Conservation (phyloP, 2,888 invertebrate species). For the Epinotia bilunana region DNA sequence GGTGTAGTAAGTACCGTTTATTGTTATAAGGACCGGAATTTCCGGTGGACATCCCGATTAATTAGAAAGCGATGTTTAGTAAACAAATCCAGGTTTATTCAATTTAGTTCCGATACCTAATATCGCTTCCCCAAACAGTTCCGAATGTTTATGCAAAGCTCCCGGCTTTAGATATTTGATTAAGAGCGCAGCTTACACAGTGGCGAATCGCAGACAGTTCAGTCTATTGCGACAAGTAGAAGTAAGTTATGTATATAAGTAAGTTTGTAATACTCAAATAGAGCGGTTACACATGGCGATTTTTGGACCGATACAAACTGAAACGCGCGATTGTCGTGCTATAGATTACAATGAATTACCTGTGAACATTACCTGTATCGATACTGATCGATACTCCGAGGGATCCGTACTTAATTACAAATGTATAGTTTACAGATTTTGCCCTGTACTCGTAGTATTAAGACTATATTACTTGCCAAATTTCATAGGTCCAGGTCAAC, state of each 20-base stretch:
- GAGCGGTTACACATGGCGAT: too few species aligned
- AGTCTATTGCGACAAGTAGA: background rate
- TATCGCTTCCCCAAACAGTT: constrained; percentile 47
- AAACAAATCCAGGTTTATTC: constrained; percentile 45
- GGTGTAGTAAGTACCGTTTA: constrained; percentile 13
- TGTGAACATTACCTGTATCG: too few species aligned
- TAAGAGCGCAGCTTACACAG: constrained; percentile 34
- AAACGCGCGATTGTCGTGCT: too few species aligned
- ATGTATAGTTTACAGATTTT: too few species aligned
- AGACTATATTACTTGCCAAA: too few species aligned
- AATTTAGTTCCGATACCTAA: constrained; percentile 46
- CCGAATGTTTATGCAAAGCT: constrained; percentile 48
- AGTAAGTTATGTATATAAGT: background rate
- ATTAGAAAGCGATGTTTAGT: constrained; percentile 41
- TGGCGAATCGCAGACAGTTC: background rate
- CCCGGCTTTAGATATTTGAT: constrained; percentile 46
- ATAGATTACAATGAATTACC: too few species aligned
- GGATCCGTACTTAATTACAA: too few species aligned
- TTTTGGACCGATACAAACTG: too few species aligned
- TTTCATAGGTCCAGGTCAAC: too few species aligned
- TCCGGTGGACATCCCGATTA: constrained; percentile 35
- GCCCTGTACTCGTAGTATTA: too few species aligned
- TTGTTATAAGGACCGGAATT: constrained; percentile 31
- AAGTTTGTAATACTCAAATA: too few species aligned
- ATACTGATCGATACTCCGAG: too few species aligned